These are phyloP conservation scores for Calyptomena viridis DNA, from an alignment of 2,113 vertebrate genomes.

Conservation along the genomic window DNA sequence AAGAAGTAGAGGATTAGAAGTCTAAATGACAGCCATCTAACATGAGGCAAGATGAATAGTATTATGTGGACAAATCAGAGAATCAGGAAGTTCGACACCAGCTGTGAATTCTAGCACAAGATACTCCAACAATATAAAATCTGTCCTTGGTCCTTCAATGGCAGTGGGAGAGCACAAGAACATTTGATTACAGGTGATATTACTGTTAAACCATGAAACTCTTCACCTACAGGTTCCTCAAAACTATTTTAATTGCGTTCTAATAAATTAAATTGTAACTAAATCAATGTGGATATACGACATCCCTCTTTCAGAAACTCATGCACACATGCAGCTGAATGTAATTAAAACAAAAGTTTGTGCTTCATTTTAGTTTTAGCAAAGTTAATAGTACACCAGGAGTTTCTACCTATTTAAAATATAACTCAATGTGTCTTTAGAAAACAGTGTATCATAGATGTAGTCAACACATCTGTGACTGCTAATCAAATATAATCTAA, in stretches of 20 bases:
- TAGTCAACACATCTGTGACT: neutral
- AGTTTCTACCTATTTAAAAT: neutral
- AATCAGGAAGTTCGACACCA: neutral
- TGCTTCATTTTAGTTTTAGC: neutral
- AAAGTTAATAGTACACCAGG: neutral
- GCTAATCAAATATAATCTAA: neutral
- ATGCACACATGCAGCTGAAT: neutral
- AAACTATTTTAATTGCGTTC: neutral
- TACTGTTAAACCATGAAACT: neutral
- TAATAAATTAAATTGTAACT: neutral
- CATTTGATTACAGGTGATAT: neutral
- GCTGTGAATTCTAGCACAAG: neutral
- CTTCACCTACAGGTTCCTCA: fast-evolving
- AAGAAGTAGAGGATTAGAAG: neutral
- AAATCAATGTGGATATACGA: neutral
- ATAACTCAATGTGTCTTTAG: neutral
- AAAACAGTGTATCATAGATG: neutral
- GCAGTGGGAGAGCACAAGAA: neutral
- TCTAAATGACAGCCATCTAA: neutral
- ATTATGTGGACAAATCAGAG: neutral
- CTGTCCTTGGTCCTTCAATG: neutral
- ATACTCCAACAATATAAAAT: neutral
- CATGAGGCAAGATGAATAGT: neutral
- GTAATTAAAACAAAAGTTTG: neutral
- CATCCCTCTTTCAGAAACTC: neutral